Evolutionary conservation across 2,797 vertebrate genomes (phyloP), one percentile per base, ranked within the genome.

Genomic region (Neosalanx taihuensis): DNA sequence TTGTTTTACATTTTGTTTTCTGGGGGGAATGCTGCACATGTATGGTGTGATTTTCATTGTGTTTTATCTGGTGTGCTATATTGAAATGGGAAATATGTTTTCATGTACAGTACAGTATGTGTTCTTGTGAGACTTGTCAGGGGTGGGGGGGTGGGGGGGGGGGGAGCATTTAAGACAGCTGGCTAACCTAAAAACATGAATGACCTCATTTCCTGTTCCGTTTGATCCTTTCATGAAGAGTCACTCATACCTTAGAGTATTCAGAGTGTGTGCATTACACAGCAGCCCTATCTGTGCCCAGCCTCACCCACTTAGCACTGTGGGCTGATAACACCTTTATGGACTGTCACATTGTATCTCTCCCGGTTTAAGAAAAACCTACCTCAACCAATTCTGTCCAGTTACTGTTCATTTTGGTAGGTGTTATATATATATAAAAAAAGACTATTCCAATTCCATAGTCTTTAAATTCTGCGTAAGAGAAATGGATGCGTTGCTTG

Each of bases 1-100:
- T 91, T 90, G 77, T 77, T 87, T 86, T 72, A 74, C 12, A 33
- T 85, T 85, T 83, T 59, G 41, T 83, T 80, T 71, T 81, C 3
- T 74, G 76, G 81, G 35, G 83, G 81, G 86, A 80, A 82, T 83
- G 86, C 87, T 89, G 86, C 88, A 88, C 88, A 86, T 71, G 78
- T 86, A 74, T 63, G 76, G 76, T 10, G 85, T 84, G 76, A 86
- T 82, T 74, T 82, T 78, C 79, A 85, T 83, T 70, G 83, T 89
- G 84, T 89, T 86, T 85, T 78, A 78, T 80, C 80, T 84, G 63
- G 51, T 30, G 74, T 84, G 78, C 79, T 83, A 78, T 83, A 81
- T 86, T 62, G 64, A 82, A 83, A 75, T 58, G 76, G 77, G 78
- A 76, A 51, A 75, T 77, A 60, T 76, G 82, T 85, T 86, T 85